Conservation (phyloP, 2,888 invertebrate genomes). For the Abrostola triplasia region DNA sequence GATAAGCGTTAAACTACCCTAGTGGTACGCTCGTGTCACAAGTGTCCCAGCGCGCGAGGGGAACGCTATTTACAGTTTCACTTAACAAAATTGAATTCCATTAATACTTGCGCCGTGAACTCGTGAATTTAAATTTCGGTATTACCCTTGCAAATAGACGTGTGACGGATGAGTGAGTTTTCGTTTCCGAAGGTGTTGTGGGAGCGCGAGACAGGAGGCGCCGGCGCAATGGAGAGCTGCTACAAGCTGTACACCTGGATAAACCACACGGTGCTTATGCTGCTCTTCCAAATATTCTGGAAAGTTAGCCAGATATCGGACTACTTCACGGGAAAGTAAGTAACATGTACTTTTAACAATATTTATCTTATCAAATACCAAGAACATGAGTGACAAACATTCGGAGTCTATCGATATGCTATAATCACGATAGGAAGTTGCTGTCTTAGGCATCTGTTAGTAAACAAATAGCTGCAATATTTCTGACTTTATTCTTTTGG, state of each 20-base stretch:
- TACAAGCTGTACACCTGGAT: constrained; percentile 85
- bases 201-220: constrained; percentile 71
- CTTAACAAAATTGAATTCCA: constrained; percentile 37
- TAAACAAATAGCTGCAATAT: constrained; percentile 8
- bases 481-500: not conserved
- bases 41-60: constrained; percentile 49
- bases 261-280: constrained; percentile 82
- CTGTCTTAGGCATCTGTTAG: not conserved
- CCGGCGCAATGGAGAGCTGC: constrained; percentile 82
- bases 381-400: not conserved
- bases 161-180: constrained; percentile 84
- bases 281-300: constrained; percentile 85
- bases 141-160: constrained; percentile 68
- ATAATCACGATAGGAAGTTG: not conserved
- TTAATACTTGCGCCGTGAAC: constrained; percentile 24
- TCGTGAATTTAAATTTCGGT: constrained; percentile 44
- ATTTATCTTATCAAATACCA: constrained; percentile 6
- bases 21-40: constrained; percentile 62
- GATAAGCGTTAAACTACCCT: constrained; percentile 70
- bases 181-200: constrained; percentile 78
- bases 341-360: constrained; percentile 40
- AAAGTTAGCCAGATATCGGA: constrained; percentile 85
- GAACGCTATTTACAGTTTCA: constrained; percentile 24
- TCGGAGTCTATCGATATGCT: not conserved
- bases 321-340: constrained; percentile 84